Conservation (phyloP, 2,888 invertebrate genomes). For the Cyclophora punctaria region DNA sequence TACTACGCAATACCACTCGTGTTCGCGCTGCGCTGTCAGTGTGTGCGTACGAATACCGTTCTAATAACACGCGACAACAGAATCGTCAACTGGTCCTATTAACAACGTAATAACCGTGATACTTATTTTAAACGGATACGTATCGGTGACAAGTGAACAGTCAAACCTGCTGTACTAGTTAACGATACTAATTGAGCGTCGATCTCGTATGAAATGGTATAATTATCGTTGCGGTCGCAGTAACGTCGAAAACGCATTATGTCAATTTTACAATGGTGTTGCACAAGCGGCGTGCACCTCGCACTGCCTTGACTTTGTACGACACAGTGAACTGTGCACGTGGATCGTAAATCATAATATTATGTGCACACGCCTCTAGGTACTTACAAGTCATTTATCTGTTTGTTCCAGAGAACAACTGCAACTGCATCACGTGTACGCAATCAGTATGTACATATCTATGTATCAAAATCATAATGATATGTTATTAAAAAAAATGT, state of each 20-base stretch:
- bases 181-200: neutral
- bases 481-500: no score
- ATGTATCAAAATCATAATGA: no score
- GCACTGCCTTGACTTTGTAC: conserved; percentile 68
- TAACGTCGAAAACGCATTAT: conserved; percentile 48
- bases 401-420: conserved; percentile 9
- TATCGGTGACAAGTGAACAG: conserved; percentile 12
- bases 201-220: no score
- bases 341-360: conserved; percentile 60
- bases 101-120: conserved; percentile 10
- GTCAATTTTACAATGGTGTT: conserved; percentile 62
- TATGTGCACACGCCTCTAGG: conserved; percentile 25
- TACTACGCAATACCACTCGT: conserved; percentile 18
- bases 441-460: neutral
- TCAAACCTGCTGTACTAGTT: conserved; percentile 20
- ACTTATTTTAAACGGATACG: conserved; percentile 7
- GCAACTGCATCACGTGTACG: conserved; percentile 3
- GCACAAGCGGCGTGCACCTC: conserved; percentile 45
- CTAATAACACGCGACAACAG: conserved; percentile 7
- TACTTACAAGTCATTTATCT: conserved; percentile 16
- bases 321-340: conserved; percentile 60
- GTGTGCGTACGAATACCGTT: conserved; percentile 13
- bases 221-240: conserved; percentile 16
- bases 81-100: conserved; percentile 10
- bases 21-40: conserved; percentile 1